Evolutionary conservation across 2,888 invertebrate species (phyloP), one percentile per base, ranked within the genome.

Genomic region (Diarsia mendica): DNA sequence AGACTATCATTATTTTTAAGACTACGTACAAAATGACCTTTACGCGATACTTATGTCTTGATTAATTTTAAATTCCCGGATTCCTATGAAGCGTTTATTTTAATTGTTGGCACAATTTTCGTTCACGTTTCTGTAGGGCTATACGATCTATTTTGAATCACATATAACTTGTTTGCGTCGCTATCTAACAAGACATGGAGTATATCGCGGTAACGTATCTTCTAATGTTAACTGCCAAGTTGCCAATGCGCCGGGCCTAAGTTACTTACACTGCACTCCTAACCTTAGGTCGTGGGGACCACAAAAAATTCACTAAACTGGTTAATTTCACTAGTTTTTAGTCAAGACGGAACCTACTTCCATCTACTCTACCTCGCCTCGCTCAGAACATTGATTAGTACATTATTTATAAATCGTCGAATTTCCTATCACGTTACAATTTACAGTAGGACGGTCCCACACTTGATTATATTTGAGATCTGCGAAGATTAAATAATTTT

Each of bases 361-460:
- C 90, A 87, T 85, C 92, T 89, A 90, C 85, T 49, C 82, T 83
- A 83, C 88, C 82, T 87, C 89, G 85, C 86, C 87, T 88, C 82
- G 75, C 84, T 86, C 89, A 88, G 89, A 91, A 90, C 82, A 87
- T 79, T 88, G 79, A 89, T 89, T 89, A 90, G 87, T 85, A 82
- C 75, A 88, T 66, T 87, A 81, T 80, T 90, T 90, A 91, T 93
- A 92, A 90, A 90, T 91, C 92, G 89, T 94, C 92, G 89, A 93
- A 92, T 93, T 92, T 85, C 91, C 94, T 95, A 95, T 94, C 93
- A 94, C 93, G 89, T 93, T 93, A 93, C 85, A 93, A 92, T 93
- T 91, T 93, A 95, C 93, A 95, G 92, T 92, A 96, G 96, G 96
- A 96, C 96, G 96, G 96, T 96, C 96, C 96, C 96, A 95, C 95